A percentile compares a stretch with the other conserved stretches of the same genome.
These are phyloP conservation scores for Allacma fusca DNA, from an alignment of 2,888 invertebrate species.

Conservation along the genomic window DNA sequence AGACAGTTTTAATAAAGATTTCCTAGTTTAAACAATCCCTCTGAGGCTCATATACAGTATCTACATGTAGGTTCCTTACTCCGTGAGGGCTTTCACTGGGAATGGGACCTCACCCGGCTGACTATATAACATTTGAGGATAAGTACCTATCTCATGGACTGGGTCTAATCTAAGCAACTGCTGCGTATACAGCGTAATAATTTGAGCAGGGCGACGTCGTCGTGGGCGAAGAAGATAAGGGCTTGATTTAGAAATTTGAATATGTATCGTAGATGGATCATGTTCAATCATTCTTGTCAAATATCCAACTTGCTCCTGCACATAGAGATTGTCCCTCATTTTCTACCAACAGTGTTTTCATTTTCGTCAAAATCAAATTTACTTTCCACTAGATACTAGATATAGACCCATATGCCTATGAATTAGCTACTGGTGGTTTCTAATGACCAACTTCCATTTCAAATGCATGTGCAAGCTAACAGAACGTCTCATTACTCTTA, in stretches of 20 bases:
- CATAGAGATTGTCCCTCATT: slow-evolving; percentile 25
- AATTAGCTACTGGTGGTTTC: background rate
- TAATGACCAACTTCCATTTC: too few species aligned
- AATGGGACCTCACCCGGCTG: too few species aligned
- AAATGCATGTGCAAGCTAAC: too few species aligned
- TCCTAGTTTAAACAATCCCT: slow-evolving; percentile 7
- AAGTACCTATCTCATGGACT: too few species aligned
- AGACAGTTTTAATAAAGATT: slow-evolving; percentile 15
- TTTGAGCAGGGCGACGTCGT: slow-evolving; percentile 4
- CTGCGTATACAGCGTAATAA: background rate
- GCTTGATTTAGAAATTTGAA: slow-evolving; percentile 43
- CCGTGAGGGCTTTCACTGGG: too few species aligned
- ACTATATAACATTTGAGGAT: too few species aligned
- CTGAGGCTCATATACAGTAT: too few species aligned
- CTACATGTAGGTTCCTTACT: background rate
- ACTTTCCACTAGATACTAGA: background rate
- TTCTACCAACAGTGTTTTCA: background rate
- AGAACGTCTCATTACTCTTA: too few species aligned
- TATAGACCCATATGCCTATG: background rate
- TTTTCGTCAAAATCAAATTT: slow-evolving; percentile 17
- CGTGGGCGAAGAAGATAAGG: slow-evolving; percentile 37
- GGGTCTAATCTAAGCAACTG: background rate
- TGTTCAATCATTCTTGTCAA: slow-evolving; percentile 45
- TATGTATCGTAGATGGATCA: slow-evolving; percentile 34
- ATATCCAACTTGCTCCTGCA: slow-evolving; percentile 24